phyloP scores from a whole-genome alignment of 2,888 invertebrate genomes.

The Lagria hirta region DNA sequence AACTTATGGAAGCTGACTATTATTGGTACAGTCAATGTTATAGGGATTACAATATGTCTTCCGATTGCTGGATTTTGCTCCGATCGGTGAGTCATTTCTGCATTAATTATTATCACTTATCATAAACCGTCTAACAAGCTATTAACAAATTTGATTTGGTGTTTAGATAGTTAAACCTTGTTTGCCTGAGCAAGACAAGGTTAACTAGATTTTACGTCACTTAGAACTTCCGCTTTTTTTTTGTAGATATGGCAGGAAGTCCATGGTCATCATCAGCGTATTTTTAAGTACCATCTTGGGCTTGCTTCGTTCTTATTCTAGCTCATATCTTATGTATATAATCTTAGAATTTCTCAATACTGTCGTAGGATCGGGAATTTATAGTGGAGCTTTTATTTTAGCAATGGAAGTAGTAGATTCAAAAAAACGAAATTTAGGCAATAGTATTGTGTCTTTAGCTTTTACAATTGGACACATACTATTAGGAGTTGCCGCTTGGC shows the following conservation, averaged over 20 bases:
- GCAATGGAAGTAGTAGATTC: constrained; percentile 72
- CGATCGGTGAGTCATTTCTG: constrained; percentile 58
- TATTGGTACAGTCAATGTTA: constrained; percentile 71
- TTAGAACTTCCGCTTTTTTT: too few relatives aligned
- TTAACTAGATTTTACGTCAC: too few relatives aligned
- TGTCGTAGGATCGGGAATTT: constrained; percentile 66
- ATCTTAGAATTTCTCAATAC: constrained; percentile 70
- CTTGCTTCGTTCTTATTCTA: constrained; percentile 66
- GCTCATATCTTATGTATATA: constrained; percentile 67
- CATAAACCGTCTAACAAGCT: neutral
- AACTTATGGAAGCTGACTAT: constrained; percentile 68
- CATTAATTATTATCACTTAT: neutral
- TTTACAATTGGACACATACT: constrained; percentile 66
- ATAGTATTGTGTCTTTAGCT: constrained; percentile 66
- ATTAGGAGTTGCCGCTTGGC: constrained; percentile 65
- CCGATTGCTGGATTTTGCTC: constrained; percentile 63
- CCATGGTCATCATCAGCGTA: constrained; percentile 58
- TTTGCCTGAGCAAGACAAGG: too few relatives aligned
- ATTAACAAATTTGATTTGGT: constrained; percentile 5
- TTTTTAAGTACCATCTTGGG: constrained; percentile 65
- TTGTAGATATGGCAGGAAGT: constrained; percentile 61
- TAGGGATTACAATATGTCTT: constrained; percentile 72
- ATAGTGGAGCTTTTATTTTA: constrained; percentile 70
- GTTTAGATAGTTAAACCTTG: too few relatives aligned
- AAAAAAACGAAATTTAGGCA: constrained; percentile 67